Percentiles rank a stretch among this genome's conserved stretches.
Evolutionary conservation across 1,140 invertebrate species (phyloP).

Genomic region (Whitmania pigra): DNA sequence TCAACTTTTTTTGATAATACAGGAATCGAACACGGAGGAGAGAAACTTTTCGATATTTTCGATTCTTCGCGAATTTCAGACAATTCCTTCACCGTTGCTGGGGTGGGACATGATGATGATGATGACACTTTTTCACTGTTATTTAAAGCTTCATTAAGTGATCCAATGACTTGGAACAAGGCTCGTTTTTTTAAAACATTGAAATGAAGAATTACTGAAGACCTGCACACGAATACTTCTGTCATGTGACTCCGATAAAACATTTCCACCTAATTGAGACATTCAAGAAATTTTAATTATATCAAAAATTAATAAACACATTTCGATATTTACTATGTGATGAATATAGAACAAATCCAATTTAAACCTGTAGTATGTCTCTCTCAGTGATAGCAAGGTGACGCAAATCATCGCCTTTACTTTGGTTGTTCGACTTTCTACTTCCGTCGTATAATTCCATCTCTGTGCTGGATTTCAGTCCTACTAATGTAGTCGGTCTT

Average conservation of each 20-base stretch:
- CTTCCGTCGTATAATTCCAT: not conserved
- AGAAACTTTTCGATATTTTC: no score
- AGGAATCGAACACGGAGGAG: not conserved
- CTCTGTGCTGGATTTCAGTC: not conserved
- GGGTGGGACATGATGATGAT: not conserved
- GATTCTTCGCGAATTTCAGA: not conserved
- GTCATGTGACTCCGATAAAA: conserved; percentile 67
- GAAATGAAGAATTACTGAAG: conserved; percentile 65
- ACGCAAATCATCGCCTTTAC: not conserved
- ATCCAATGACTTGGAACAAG: not conserved
- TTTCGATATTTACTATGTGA: no score
- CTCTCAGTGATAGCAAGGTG: no score
- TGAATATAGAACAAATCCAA: no score
- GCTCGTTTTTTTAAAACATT: conserved; percentile 31
- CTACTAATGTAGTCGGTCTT: not conserved
- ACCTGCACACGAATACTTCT: conserved; percentile 62
- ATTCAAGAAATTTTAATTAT: no score
- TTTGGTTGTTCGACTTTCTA: not conserved
- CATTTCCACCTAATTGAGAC: conserved; percentile 58
- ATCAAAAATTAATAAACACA: no score
- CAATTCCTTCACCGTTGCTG: not conserved
- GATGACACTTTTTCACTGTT: not conserved
- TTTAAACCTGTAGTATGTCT: no score
- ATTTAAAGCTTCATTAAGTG: not conserved
- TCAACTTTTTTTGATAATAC: not conserved